phyloP scores from a whole-genome alignment of 2,888 invertebrate species.

The Incurvaria masculella region DNA sequence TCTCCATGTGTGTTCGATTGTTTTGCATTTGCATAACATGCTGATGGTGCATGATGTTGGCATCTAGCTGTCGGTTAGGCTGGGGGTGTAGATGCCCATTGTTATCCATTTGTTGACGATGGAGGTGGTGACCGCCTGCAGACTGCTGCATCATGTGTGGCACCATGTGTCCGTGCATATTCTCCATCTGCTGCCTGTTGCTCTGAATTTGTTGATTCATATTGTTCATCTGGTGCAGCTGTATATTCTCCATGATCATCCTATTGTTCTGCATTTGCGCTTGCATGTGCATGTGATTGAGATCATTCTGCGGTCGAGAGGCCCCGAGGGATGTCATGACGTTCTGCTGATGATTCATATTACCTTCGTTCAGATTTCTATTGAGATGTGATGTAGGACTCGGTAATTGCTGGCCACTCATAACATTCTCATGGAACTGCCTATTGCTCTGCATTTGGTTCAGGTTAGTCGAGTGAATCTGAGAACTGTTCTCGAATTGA shows the following conservation, averaged over 20 bases:
- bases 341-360: conserved; percentile 25
- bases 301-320: conserved; percentile 35
- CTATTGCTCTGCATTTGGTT: conserved; percentile 34
- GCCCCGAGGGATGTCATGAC: conserved; percentile 13
- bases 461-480: conserved; percentile 29
- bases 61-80: conserved; percentile 43
- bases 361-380: conserved; percentile 34
- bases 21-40: conserved; percentile 49
- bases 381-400: conserved; percentile 33
- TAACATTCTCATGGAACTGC: conserved; percentile 40
- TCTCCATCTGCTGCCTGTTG: conserved; percentile 42
- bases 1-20: conserved; percentile 39
- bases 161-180: conserved; percentile 4
- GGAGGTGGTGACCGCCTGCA: conserved; percentile 41
- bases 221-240: conserved; percentile 37
- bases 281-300: conserved; percentile 48
- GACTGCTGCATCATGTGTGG: conserved; percentile 35
- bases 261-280: conserved; percentile 44
- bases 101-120: conserved; percentile 35
- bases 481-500: conserved; percentile 32
- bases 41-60: conserved; percentile 39
- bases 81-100: conserved; percentile 25
- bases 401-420: conserved; percentile 31
- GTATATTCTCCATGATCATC: conserved; percentile 47
- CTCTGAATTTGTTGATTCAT: conserved; percentile 41